phyloP scores from a whole-genome alignment of 2,888 invertebrate genomes.

The Pristionchus mayeri region DNA sequence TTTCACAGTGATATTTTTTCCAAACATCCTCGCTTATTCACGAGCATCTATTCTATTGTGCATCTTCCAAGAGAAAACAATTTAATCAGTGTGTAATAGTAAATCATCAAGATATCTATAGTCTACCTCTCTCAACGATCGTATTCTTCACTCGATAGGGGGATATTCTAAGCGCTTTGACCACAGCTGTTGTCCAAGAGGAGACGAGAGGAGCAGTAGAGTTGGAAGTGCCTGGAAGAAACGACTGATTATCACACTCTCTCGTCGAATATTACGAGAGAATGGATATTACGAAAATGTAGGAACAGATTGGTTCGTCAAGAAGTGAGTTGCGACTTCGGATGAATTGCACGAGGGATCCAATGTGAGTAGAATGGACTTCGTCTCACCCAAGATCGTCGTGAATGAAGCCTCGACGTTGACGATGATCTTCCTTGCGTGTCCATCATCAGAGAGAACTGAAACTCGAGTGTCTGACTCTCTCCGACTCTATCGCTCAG shows the following conservation, averaged over 20 bases:
- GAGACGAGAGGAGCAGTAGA: constrained; percentile 11
- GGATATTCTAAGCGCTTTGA: neutral
- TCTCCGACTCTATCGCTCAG: too few relatives aligned
- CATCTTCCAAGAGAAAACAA: too few relatives aligned
- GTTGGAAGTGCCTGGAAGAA: neutral
- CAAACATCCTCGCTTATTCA: too few relatives aligned
- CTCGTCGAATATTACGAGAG: too few relatives aligned
- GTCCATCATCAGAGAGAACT: constrained; percentile 34
- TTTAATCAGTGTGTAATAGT: too few relatives aligned
- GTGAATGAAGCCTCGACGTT: constrained; percentile 42
- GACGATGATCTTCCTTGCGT: constrained; percentile 43
- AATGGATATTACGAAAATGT: too few relatives aligned
- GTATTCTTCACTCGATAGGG: constrained; percentile 43
- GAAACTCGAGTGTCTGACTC: neutral
- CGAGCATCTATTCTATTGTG: too few relatives aligned
- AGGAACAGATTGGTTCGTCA: too few relatives aligned
- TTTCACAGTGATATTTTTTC: neutral
- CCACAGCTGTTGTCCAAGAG: neutral
- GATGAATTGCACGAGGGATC: too few relatives aligned
- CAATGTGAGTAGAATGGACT: too few relatives aligned
- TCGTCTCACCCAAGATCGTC: neutral
- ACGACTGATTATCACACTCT: neutral
- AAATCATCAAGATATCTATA: neutral
- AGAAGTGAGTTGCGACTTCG: too few relatives aligned
- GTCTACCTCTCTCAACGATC: neutral